Conservation (phyloP, 2,888 invertebrate species). For the Idaea biselata region DNA sequence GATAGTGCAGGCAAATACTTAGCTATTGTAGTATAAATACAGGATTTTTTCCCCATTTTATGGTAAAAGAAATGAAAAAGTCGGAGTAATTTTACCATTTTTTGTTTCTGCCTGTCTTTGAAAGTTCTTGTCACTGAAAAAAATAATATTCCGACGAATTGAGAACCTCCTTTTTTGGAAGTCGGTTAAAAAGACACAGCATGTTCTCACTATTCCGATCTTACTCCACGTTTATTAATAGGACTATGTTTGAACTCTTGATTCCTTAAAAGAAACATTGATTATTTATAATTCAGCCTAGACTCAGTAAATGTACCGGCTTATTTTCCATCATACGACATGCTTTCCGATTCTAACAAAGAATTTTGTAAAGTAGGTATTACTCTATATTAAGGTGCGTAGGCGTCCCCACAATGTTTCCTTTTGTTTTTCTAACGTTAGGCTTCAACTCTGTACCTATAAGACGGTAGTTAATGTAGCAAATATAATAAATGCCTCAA, state of each 20-base stretch:
- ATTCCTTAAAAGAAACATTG: background rate
- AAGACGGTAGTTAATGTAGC: slow-evolving; percentile 15
- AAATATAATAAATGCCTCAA: slow-evolving; percentile 36
- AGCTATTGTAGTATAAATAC: background rate
- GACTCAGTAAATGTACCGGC: background rate
- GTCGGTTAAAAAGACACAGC: no score
- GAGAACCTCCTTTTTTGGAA: no score
- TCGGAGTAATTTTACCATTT: no score
- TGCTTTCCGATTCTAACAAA: slow-evolving; percentile 15
- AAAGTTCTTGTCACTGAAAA: no score
- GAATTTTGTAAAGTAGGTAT: slow-evolving; percentile 23
- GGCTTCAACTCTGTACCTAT: slow-evolving; percentile 18
- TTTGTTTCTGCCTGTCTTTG: no score
- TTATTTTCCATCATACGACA: slow-evolving; percentile 5
- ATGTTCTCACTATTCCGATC: no score
- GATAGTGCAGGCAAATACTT: background rate
- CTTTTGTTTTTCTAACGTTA: slow-evolving; percentile 24
- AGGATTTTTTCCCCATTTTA: background rate
- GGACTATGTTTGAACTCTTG: background rate
- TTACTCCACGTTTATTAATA: background rate
- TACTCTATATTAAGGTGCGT: slow-evolving; percentile 25
- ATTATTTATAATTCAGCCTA: background rate
- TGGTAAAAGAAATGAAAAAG: no score
- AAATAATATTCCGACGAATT: no score
- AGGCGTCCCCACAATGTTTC: slow-evolving; percentile 26